Conservation (phyloP, 2,888 invertebrate species). For the Coecobrya sp. region DNA sequence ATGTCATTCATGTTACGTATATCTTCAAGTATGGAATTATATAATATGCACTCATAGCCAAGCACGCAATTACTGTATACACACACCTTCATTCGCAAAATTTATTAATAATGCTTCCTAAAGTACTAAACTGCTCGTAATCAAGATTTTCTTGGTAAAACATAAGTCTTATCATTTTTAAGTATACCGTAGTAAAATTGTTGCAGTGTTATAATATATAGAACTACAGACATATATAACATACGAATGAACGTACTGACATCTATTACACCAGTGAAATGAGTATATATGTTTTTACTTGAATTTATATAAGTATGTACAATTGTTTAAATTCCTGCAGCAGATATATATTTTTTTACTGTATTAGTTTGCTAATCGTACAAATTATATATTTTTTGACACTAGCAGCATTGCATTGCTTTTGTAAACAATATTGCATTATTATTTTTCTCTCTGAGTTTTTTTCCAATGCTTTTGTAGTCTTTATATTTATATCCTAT, state of each 20-base stretch:
- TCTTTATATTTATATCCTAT: neutral
- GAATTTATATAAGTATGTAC: neutral
- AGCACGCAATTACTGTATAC: constrained; percentile 48
- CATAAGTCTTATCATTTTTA: neutral
- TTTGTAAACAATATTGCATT: constrained; percentile 50
- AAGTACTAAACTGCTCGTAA: neutral
- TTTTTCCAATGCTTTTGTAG: neutral
- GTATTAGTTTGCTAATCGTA: neutral
- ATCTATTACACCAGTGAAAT: constrained; percentile 23
- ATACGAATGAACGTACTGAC: neutral
- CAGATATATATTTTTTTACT: neutral
- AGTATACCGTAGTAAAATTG: neutral
- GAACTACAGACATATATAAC: too few relatives aligned
- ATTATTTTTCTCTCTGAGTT: neutral
- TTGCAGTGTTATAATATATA: neutral
- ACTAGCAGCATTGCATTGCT: constrained; percentile 49
- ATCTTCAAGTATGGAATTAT: constrained; percentile 26
- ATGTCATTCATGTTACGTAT: constrained; percentile 65
- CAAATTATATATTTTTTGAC: constrained; percentile 19
- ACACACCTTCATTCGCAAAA: neutral
- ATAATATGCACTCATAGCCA: constrained; percentile 44
- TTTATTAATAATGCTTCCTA: neutral
- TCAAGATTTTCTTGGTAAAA: neutral
- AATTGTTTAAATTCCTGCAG: neutral
- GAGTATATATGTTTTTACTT: constrained; percentile 27